Conservation (phyloP, 2,888 invertebrate genomes). For the Ectemnius cavifrons region DNA sequence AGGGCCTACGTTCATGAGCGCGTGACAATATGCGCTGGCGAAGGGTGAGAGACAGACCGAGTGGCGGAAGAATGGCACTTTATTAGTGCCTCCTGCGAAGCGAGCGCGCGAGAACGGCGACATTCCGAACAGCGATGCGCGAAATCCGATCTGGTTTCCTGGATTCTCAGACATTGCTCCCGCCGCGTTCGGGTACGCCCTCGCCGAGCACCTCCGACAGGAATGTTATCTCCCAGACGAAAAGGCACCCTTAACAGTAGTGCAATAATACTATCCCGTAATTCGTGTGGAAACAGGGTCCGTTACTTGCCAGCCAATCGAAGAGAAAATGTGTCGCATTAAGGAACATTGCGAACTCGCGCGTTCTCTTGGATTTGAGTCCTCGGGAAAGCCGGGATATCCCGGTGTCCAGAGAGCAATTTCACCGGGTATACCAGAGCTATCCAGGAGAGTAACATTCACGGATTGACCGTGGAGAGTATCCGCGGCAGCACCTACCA, state of each 20-base stretch:
- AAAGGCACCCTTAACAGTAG: no score
- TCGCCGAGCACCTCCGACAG: no score
- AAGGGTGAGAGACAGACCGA: conserved; percentile 56
- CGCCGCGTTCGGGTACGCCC: neutral
- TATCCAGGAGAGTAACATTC: conserved; percentile 36
- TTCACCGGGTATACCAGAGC: conserved; percentile 49
- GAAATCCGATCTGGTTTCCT: conserved; percentile 2
- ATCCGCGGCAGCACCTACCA: conserved; percentile 58
- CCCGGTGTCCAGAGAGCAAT: conserved; percentile 11
- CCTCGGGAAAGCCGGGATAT: no score
- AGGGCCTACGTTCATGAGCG: conserved; percentile 36
- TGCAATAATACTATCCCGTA: no score
- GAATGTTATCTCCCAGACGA: no score
- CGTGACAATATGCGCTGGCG: conserved; percentile 55
- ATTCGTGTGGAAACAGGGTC: no score
- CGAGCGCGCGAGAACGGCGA: conserved; percentile 9
- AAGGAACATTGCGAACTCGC: no score
- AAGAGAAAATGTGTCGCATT: no score
- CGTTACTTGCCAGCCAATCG: no score
- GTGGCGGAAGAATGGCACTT: conserved; percentile 59
- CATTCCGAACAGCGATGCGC: conserved; percentile 19
- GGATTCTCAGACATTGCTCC: neutral
- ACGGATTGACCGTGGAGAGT: conserved; percentile 31
- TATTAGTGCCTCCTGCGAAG: conserved; percentile 45
- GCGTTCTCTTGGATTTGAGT: no score